Conservation (phyloP, 2,888 invertebrate genomes). For the Drosophila nigricruria region DNA sequence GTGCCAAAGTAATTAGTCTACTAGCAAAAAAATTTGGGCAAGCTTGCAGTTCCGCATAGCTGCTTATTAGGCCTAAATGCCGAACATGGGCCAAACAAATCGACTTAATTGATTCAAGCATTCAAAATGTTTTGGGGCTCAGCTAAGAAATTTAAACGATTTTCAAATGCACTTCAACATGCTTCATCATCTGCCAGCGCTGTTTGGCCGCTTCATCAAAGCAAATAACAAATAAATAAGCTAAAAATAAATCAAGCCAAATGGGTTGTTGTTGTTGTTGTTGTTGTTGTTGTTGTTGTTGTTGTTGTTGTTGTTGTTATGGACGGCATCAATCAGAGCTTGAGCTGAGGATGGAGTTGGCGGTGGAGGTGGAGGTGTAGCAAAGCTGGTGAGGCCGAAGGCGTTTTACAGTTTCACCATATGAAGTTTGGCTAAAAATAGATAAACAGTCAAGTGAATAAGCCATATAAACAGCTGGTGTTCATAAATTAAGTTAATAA, state of each 20-base stretch:
- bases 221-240: constrained; percentile 59
- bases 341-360: constrained; percentile 24
- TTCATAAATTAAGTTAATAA: constrained; percentile 51
- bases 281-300: constrained; percentile 46
- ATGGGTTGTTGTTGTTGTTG: constrained; percentile 38
- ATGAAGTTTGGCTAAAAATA: constrained; percentile 66
- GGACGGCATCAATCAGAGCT: constrained; percentile 75
- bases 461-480: constrained; percentile 53
- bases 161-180: constrained; percentile 64
- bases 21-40: constrained; percentile 69
- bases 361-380: constrained; percentile 24
- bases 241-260: constrained; percentile 75
- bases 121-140: constrained; percentile 48
- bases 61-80: constrained; percentile 76
- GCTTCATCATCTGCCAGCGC: constrained; percentile 47
- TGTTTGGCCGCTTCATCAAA: constrained; percentile 58
- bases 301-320: constrained; percentile 46
- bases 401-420: constrained; percentile 71
- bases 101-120: constrained; percentile 66
- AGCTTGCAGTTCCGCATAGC: constrained; percentile 77
- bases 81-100: constrained; percentile 51
- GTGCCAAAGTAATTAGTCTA: constrained; percentile 82
- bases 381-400: constrained; percentile 57
- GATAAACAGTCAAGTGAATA: constrained; percentile 66
- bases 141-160: constrained; percentile 42